Base-by-base conservation (phyloP, 2,113 vertebrate species). In the Siniperca chuatsi region DNA sequence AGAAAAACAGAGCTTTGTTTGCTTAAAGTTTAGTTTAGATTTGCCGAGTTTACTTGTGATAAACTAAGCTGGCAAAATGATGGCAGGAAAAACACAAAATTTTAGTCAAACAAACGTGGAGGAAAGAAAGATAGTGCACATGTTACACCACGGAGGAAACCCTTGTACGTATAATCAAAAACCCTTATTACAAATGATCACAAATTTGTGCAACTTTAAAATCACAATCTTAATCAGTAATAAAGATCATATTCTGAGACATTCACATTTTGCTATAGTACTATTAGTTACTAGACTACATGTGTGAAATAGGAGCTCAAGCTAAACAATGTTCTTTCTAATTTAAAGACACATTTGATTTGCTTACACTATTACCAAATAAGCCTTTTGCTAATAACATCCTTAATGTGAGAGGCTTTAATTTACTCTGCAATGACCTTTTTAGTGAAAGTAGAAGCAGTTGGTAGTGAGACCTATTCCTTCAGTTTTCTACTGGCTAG, bases 1-100 rank as follows among this genome's bases (percentile, higher is more conserved):
- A 62, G 78, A 72, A 75, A 81, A 80, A 25, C 58, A 18, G 1
- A 25, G 23, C 25, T 84, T 70, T 61, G 69, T 57, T 81, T 74
- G 20, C 57, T 70, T 18, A 66, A 84, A 78, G 42, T 76, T 74
- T 23, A 20, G 55, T 35, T 50, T 8, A 29, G 20, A 42, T 61
- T 46, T 40, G 12, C 12, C 57, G 42, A 33, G 29, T 55, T 33
- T 23, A 37, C 25, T 73, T 20, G 13, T 10, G 65, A 69, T 73
- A 58, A 52, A 29, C 20, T 1, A 40, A 23, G 37, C 20, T 0
- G 25, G 4, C 11, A 44, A 61, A 68, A 69, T 42, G 25, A 16
- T 50, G 8, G 12, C 33, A 67, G 54, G 15, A 33, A 29, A 52
- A 72, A 75, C 12, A 76, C 44, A 50, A 64, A 54, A 7, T 8